Evolutionary conservation across 1,140 invertebrate species (phyloP), one percentile per base, ranked within the genome.

Genomic region (Temnothorax curvispinosus): DNA sequence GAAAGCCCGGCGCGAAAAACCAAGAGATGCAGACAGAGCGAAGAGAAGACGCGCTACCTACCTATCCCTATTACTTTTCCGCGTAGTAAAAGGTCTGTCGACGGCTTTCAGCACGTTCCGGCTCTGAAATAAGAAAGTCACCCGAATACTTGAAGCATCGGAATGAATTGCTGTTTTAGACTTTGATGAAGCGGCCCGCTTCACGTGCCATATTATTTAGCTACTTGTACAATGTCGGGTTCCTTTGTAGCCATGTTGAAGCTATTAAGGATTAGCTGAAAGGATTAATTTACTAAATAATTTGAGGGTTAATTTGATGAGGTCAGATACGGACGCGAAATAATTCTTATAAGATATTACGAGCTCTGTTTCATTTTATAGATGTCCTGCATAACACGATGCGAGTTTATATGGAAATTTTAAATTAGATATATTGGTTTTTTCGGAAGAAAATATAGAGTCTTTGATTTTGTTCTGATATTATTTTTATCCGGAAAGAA

Each of bases 41-140:
- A 77, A 35, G 21, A 35, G 15, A 13, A 67, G 41, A 38, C 18
- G 38, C 18, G 27, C 27, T 47, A 52, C 9, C 64, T 27, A 52
- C 9, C 64, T 71, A 21, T 9, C 6, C 35, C 47, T 32, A 21
- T 60, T 74, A 74, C 54, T 60, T 84, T 60, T 38, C 27, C 41
- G 67, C 41, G 9, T 2, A 82, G 21, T 82, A 54, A 84, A 75
- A 75, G 54, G 13, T 50, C 41, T 74, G 64, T 81, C 50, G 52
- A 32, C 7, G 41, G 50, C 21, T 81, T 71, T 74, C 27, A 84
- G n/a, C 41, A 18, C 11, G 62, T 69, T 3, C 21, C 21, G 13
- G 5, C 5, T 41, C 38, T 9, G 1, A 84, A 50, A 50, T 35
- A 60, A 27, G 18, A 84, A 84, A 60, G n/a, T 56, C 3, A 44